Percentiles rank a stretch among this genome's conserved stretches.
phyloP scores from a whole-genome alignment of 2,797 vertebrate genomes.

The Sardinella longiceps region DNA sequence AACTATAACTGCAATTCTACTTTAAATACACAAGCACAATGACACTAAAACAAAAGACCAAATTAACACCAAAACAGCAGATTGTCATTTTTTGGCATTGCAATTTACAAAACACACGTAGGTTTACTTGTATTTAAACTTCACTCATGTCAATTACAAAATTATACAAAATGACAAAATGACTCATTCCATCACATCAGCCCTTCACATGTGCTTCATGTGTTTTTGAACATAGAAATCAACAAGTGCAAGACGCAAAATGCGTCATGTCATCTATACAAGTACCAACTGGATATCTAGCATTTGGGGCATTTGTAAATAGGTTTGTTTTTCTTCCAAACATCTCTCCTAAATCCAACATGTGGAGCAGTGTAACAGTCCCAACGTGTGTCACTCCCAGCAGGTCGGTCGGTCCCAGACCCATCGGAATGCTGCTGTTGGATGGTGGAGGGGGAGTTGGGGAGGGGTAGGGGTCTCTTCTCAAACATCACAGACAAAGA shows the following conservation, averaged over 20 bases:
- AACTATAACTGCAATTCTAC: conserved; percentile 21
- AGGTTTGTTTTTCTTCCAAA: neutral
- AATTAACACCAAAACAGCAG: neutral
- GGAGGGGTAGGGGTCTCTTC: conserved; percentile 65
- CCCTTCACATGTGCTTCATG: neutral
- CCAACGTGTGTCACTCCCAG: conserved; percentile 65
- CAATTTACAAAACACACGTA: conserved; percentile 11
- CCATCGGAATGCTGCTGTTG: conserved; percentile 78
- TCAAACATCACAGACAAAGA: conserved; percentile 75
- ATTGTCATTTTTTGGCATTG: conserved; percentile 27
- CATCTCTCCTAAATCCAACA: conserved; percentile 51
- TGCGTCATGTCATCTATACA: neutral
- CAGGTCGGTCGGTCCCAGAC: conserved; percentile 69
- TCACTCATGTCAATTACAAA: conserved; percentile 14
- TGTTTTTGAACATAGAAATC: conserved; percentile 9
- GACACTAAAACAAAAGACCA: conserved; percentile 8
- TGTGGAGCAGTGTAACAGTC: conserved; percentile 62
- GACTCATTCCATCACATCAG: neutral
- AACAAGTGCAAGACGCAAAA: conserved; percentile 3
- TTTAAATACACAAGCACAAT: conserved; percentile 17
- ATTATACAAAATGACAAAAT: conserved; percentile 1
- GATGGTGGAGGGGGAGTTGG: neutral
- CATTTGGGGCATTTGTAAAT: neutral
- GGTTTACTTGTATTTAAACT: neutral
- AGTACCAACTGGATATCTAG: neutral